A percentile compares a stretch with the other conserved stretches of the same genome.
These are phyloP conservation scores for Lasioglossum leucozonium DNA, from an alignment of 2,888 invertebrate species.

Conservation along the genomic window DNA sequence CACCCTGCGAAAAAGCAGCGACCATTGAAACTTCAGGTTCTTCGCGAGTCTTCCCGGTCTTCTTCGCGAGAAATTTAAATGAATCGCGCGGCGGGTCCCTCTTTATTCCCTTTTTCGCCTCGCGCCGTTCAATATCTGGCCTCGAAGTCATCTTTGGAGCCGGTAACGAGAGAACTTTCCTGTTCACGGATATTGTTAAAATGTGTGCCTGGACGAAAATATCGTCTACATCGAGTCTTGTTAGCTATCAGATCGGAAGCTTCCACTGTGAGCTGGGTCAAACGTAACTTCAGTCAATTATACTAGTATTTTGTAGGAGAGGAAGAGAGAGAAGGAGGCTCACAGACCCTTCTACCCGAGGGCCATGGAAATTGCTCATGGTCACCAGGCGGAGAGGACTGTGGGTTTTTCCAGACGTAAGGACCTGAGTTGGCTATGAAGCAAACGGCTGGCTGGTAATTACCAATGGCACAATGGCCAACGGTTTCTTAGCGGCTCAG, in stretches of 20 bases:
- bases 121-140: background rate
- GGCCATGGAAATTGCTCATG: too few species aligned
- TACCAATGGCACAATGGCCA: too few species aligned
- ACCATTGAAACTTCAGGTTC: constrained; percentile 22
- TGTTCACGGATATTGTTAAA: background rate
- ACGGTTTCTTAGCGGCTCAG: too few species aligned
- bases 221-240: background rate
- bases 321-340: too few species aligned
- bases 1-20: constrained; percentile 28
- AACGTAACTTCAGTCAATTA: background rate
- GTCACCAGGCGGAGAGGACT: too few species aligned
- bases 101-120: background rate
- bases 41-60: constrained; percentile 2
- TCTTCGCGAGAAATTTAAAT: constrained; percentile 21
- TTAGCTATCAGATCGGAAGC: background rate
- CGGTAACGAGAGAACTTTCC: background rate
- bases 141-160: background rate
- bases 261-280: background rate
- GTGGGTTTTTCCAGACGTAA: too few species aligned
- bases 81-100: background rate
- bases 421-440: too few species aligned
- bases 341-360: too few species aligned
- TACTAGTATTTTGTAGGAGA: too few species aligned
- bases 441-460: too few species aligned
- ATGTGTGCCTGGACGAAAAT: background rate